Conservation (phyloP, 2,888 invertebrate species). For the Megaustenia siamemsis region DNA sequence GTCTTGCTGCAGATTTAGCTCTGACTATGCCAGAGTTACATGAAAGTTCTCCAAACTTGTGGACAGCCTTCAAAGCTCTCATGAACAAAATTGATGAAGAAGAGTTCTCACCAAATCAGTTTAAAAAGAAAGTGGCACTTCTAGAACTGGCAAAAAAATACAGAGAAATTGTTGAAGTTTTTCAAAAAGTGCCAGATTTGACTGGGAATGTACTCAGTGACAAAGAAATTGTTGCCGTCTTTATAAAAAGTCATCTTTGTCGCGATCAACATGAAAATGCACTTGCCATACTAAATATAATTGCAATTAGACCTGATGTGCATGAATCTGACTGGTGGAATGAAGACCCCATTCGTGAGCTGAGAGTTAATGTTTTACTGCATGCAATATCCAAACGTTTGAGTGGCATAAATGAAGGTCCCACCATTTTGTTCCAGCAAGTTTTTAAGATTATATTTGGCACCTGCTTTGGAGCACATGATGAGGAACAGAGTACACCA, state of each 20-base stretch:
- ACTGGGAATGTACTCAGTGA: background rate
- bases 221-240: background rate
- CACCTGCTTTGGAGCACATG: background rate
- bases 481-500: background rate
- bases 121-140: background rate
- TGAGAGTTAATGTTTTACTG: background rate
- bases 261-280: constrained; percentile 14
- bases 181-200: background rate
- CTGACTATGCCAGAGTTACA: constrained; percentile 11
- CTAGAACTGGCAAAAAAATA: background rate
- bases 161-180: background rate
- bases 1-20: constrained; percentile 26
- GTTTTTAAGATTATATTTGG: background rate
- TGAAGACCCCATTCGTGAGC: background rate
- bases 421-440: background rate
- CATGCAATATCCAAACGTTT: background rate
- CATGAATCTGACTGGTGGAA: background rate
- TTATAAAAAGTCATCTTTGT: background rate
- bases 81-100: background rate
- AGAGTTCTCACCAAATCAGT: background rate
- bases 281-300: background rate
- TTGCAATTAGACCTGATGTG: background rate
- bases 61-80: constrained; percentile 9
- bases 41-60: background rate
- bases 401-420: background rate